These are phyloP conservation scores for Uropsilus gracilis DNA, from an alignment of 2,113 vertebrate species.

Conservation along the genomic window DNA sequence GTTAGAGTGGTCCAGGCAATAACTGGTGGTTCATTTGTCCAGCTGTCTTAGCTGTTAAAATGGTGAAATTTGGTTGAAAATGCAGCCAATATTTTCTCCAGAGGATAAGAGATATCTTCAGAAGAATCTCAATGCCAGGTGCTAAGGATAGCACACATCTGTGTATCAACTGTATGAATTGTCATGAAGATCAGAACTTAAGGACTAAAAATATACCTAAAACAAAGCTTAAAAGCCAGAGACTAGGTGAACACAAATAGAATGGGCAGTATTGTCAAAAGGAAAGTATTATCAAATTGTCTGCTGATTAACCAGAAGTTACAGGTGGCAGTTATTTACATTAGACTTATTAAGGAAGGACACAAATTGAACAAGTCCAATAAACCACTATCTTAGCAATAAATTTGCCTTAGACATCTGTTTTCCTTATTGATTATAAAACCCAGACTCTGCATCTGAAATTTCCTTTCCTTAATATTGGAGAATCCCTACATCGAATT, in stretches of 20 bases:
- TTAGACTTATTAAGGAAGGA: background rate
- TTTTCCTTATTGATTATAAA: background rate
- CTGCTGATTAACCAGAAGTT: background rate
- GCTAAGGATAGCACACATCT: background rate
- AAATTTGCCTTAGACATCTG: background rate
- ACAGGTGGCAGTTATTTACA: background rate
- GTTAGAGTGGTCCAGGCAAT: background rate
- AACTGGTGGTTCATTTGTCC: background rate
- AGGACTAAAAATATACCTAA: background rate
- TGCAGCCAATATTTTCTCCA: background rate
- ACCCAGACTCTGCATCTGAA: background rate
- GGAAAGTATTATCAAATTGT: background rate
- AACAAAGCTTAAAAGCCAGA: background rate
- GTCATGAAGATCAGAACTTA: background rate
- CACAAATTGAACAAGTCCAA: background rate
- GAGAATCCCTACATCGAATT: background rate
- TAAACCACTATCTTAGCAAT: background rate
- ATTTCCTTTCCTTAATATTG: background rate
- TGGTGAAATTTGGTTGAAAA: background rate
- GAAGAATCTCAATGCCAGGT: background rate
- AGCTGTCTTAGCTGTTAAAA: background rate
- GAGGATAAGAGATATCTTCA: no score
- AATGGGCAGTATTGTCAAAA: background rate
- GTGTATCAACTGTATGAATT: no score
- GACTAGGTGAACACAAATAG: background rate